Evolutionary conservation across 2,113 vertebrate species (phyloP).

Genomic region (Lamprologus ornatipinnis): DNA sequence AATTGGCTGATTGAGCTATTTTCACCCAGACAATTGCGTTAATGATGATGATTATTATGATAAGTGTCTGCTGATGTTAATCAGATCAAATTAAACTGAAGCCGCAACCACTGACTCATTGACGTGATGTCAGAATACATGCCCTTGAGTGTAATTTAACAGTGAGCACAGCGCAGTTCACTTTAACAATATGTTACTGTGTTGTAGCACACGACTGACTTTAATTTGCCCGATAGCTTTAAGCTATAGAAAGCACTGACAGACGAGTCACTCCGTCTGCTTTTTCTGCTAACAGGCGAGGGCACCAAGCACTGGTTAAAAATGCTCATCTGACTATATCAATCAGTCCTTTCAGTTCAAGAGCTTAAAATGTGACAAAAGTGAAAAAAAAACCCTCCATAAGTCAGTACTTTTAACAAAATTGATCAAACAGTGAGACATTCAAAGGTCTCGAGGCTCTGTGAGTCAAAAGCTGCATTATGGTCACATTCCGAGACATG

Average conservation of each 20-base stretch:
- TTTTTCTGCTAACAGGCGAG: background rate
- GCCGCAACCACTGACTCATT: background rate
- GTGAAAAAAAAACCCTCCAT: rapidly evolving
- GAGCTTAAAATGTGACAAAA: background rate
- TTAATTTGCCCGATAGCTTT: background rate
- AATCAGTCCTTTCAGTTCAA: background rate
- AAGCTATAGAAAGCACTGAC: background rate
- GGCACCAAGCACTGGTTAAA: background rate
- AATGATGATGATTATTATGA: background rate
- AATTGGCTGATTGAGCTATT: background rate
- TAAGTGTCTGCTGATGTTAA: background rate
- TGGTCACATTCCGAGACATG: constrained; percentile 60
- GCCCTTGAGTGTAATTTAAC: background rate
- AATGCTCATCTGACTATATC: background rate
- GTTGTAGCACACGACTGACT: background rate
- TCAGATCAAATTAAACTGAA: background rate
- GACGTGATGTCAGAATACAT: background rate
- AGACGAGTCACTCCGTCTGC: background rate
- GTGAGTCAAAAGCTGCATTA: constrained; percentile 26
- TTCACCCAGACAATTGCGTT: background rate
- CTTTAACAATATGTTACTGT: background rate
- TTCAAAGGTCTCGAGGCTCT: background rate
- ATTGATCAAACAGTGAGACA: background rate
- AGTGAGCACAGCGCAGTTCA: background rate
- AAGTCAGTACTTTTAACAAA: background rate